These are phyloP conservation scores for Tortricodes alternella DNA, from an alignment of 2,888 invertebrate genomes.

Conservation along the genomic window DNA sequence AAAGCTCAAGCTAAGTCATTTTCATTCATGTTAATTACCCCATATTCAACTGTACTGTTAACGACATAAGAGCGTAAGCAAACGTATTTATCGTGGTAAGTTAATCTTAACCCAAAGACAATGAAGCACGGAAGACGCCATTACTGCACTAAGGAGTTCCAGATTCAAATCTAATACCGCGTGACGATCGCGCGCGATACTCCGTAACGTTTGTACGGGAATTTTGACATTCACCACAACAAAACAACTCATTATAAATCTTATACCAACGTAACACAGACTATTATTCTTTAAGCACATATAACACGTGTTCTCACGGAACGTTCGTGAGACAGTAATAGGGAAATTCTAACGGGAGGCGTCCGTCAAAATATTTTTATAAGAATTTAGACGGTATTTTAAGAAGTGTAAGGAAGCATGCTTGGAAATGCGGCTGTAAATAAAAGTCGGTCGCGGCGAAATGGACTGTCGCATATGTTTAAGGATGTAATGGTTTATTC, in stretches of 20 bases:
- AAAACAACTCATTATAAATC: slow-evolving; percentile 10
- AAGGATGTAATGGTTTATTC: slow-evolving; percentile 33
- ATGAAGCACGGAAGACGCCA: slow-evolving; percentile 55
- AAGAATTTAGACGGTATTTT: slow-evolving; percentile 39
- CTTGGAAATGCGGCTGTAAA: slow-evolving; percentile 2
- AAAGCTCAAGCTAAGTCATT: background rate
- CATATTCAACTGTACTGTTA: background rate
- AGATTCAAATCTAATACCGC: slow-evolving; percentile 75
- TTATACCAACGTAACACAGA: background rate
- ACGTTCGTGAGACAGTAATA: slow-evolving; percentile 47
- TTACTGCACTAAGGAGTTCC: slow-evolving; percentile 69
- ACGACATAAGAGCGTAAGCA: background rate
- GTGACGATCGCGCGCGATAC: slow-evolving; percentile 66
- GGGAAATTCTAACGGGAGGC: slow-evolving; percentile 36
- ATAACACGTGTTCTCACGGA: slow-evolving; percentile 51
- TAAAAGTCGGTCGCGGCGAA: slow-evolving; percentile 33
- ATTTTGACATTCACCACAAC: slow-evolving; percentile 41
- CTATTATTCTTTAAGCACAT: slow-evolving; percentile 3
- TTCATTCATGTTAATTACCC: background rate
- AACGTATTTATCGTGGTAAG: background rate
- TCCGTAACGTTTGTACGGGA: slow-evolving; percentile 52
- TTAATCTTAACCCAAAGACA: slow-evolving; percentile 30
- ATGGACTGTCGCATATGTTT: slow-evolving; percentile 45
- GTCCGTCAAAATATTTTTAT: slow-evolving; percentile 32
- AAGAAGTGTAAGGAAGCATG: slow-evolving; percentile 23